Evolutionary conservation across 2,888 invertebrate species (phyloP).

Genomic region (Archips crataeganus): DNA sequence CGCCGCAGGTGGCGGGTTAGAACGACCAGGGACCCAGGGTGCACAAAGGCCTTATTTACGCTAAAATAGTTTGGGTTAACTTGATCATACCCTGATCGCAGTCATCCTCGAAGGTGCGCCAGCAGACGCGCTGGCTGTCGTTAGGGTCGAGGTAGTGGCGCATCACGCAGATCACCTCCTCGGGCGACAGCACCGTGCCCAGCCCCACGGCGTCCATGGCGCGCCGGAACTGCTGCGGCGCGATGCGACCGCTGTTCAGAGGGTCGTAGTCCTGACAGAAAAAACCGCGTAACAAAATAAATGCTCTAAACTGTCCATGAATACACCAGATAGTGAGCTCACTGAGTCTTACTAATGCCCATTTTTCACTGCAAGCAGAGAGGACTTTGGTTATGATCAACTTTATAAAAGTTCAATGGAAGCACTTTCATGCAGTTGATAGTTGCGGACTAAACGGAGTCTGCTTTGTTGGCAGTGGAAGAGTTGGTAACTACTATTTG

Average conservation of each 20-base stretch:
- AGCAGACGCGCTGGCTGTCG: constrained; percentile 88
- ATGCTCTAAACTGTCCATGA: background rate
- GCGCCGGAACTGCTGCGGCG: constrained; percentile 89
- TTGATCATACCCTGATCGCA: constrained; percentile 88
- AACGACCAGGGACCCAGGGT: too few relatives aligned
- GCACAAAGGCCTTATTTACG: too few relatives aligned
- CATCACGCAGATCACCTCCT: constrained; percentile 88
- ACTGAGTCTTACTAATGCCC: too few relatives aligned
- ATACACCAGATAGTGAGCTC: too few relatives aligned
- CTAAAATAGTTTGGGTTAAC: too few relatives aligned
- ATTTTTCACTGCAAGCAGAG: background rate
- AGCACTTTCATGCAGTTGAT: too few relatives aligned
- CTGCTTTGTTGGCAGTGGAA: too few relatives aligned
- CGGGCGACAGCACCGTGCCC: constrained; percentile 85
- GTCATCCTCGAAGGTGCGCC: constrained; percentile 92
- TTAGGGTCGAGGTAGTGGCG: constrained; percentile 90
- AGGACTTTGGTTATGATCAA: background rate
- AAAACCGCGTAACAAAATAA: background rate
- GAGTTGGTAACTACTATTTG: too few relatives aligned
- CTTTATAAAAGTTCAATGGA: too few relatives aligned
- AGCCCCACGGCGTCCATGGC: constrained; percentile 89
- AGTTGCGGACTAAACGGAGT: too few relatives aligned
- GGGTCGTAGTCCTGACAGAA: constrained; percentile 88
- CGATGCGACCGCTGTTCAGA: constrained; percentile 88
- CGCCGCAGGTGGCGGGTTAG: too few relatives aligned